Base-by-base conservation (phyloP, 2,888 invertebrate species). In the Geophilus truncorum region DNA sequence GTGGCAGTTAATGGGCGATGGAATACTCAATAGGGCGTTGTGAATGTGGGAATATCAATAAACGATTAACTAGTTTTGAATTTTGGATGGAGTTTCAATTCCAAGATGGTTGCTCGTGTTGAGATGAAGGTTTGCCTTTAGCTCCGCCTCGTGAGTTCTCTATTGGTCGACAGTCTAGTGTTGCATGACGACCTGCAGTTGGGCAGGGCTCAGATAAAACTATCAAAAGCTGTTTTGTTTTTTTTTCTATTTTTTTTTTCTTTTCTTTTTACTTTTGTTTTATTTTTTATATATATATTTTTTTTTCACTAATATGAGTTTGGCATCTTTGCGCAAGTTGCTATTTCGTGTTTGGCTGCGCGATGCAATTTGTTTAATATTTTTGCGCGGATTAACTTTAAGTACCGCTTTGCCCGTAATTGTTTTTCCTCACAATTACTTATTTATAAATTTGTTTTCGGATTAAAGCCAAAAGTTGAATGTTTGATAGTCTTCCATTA, bases 41-140 rank as follows among this genome's bases (percentile, higher is more conserved):
- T 51, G 21, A 1, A 51, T 18, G 21, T 51, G 7, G 51, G 18
- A n/a, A 51, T 51, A 51, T 51, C 51, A 18, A 51, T 51, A 18
- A 51, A 5, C 51, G 51, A 51, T 51, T 51, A 51, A 6, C 21
- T 21, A 7, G 70, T 70, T 70, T 70, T 25, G 28, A 70, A 62
- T 62, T 40, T 15, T 28, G 28, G 25, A 70, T 70, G 15, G 70
- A 70, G 28, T 70, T 70, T 25, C 70, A 70, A 70, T 70, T 70
- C 70, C 70, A 70, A 70, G 70, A 70, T 70, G 70, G 70, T 28
- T 70, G 70, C 70, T 70, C 12, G 70, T 28, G 70, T 70, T 70
- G 25, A 70, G 70, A 70, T 70, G 70, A 62, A 25, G 28, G 70
- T 70, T 32, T 70, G 6, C 25, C 25, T 28, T 12, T 70, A 70